Base-by-base conservation (phyloP, 2,888 invertebrate genomes). In the Cheilosia impressa region DNA sequence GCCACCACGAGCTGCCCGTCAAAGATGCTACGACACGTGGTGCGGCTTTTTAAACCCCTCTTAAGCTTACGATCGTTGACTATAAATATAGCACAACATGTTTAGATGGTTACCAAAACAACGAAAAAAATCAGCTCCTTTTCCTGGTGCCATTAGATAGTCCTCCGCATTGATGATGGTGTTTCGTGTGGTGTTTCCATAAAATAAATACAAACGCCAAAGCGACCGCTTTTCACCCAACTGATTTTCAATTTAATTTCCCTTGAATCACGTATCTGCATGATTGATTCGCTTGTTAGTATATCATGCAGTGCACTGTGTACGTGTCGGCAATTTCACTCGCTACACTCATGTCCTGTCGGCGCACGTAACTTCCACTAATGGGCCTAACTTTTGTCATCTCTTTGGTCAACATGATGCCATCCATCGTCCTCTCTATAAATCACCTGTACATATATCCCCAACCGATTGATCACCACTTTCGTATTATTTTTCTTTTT, bases 281-380 rank as follows among this genome's bases (percentile, higher is more conserved):
- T 19, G 57, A 34, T 38, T 57, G 38, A n/a, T 58, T 58, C 13
- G 19, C 55, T 31, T 55, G 52, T 52, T 52, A 52, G 55, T 34
- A 55, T 31, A 55, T 55, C 55, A n/a, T 55, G 55, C 55, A 55
- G 34, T 34, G 17, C 52, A 13, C 2, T 4, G 7, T 19, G 50
- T 15, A 52, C 52, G 52, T 52, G 52, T 52, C 10, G 24, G 6
- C 19, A 24, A 27, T 52, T 52, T 13, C 24, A 2, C 6, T 5
- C 52, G 13, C 4, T 22, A 0, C 15, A 5, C 57, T 58, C 17
- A 19, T 38, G 34, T 34, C 17, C 17, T 19, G 6, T 57, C 13
- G 9, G 13, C 3, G 38, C 38, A 47, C 47, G 47, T 47, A 17
- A 10, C 47, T 38, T 38, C 19, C 9, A 9, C 17, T 47, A 47